phyloP scores from a whole-genome alignment of 2,888 invertebrate genomes.

The Spisula subtruncata region DNA sequence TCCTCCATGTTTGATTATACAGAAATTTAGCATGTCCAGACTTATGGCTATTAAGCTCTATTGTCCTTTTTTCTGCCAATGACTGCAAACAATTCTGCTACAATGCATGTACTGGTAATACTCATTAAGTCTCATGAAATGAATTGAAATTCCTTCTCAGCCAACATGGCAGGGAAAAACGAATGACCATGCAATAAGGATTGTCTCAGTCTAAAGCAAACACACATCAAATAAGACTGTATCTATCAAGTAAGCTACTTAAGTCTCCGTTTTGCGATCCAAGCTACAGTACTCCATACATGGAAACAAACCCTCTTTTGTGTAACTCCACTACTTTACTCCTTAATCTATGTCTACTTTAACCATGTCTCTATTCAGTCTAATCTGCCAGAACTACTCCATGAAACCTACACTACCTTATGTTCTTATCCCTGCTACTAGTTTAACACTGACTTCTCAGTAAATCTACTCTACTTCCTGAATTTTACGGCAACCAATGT shows the following conservation, averaged over 20 bases:
- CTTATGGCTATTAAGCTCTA: not conserved
- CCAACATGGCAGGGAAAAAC: too few species aligned
- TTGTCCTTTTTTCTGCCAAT: not conserved
- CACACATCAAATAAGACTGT: too few species aligned
- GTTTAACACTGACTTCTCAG: not conserved
- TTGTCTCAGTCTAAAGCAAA: too few species aligned
- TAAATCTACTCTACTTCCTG: not conserved
- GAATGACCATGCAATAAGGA: too few species aligned
- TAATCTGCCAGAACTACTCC: not conserved
- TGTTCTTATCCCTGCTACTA: not conserved
- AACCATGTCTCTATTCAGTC: too few species aligned
- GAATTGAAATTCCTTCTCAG: too few species aligned
- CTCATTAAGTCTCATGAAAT: not conserved
- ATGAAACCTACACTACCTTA: not conserved
- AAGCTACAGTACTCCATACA: not conserved
- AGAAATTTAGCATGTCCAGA: not conserved
- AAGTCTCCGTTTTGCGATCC: too few species aligned
- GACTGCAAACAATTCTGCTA: not conserved
- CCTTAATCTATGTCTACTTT: not conserved
- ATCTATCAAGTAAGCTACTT: too few species aligned
- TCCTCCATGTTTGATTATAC: not conserved
- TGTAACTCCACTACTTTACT: not conserved
- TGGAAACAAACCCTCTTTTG: not conserved
- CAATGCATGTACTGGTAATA: not conserved
- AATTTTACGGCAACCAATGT: not conserved